phyloP scores from a whole-genome alignment of 2,888 invertebrate species.

The Drosophila multiciliata region DNA sequence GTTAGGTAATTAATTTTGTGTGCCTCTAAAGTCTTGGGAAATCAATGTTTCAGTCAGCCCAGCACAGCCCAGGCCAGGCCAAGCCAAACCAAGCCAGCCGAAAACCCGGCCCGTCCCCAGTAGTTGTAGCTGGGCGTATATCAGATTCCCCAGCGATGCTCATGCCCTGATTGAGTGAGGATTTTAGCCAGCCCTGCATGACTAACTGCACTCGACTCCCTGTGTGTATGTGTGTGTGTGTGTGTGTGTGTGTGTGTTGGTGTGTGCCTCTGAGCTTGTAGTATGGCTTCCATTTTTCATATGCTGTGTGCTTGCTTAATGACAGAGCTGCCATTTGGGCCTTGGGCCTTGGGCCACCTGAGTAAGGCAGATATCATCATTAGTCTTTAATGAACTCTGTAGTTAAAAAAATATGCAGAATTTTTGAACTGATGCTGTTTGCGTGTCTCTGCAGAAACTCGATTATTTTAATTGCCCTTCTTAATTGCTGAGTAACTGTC shows the following conservation, averaged over 20 bases:
- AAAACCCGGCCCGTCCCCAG: neutral
- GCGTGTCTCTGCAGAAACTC: neutral
- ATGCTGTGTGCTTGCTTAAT: slow-evolving; percentile 64
- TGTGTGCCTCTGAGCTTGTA: slow-evolving; percentile 20
- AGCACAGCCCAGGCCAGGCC: slow-evolving; percentile 13
- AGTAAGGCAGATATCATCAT: slow-evolving; percentile 48
- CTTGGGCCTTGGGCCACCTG: slow-evolving; percentile 45
- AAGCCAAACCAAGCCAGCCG: slow-evolving; percentile 14
- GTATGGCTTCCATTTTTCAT: slow-evolving; percentile 70
- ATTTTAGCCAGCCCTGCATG: slow-evolving; percentile 36
- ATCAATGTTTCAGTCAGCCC: slow-evolving; percentile 69
- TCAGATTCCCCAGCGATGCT: slow-evolving; percentile 60
- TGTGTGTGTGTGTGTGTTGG: slow-evolving; percentile 21
- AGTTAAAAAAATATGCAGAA: slow-evolving; percentile 2
- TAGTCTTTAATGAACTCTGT: slow-evolving; percentile 61
- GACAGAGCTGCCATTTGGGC: slow-evolving; percentile 55
- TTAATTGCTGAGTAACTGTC: neutral
- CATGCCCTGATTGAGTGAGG: slow-evolving; percentile 61
- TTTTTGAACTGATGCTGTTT: neutral
- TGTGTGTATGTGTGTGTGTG: slow-evolving; percentile 10
- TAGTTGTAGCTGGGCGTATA: slow-evolving; percentile 19
- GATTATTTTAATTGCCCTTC: slow-evolving; percentile 9
- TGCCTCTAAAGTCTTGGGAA: slow-evolving; percentile 77
- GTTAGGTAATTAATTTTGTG: slow-evolving; percentile 79
- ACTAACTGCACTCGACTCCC: slow-evolving; percentile 25